A percentile compares a stretch with the other conserved stretches of the same genome.
These are phyloP conservation scores for Acomys russatus DNA, from an alignment of 2,797 vertebrate species.

Conservation along the genomic window DNA sequence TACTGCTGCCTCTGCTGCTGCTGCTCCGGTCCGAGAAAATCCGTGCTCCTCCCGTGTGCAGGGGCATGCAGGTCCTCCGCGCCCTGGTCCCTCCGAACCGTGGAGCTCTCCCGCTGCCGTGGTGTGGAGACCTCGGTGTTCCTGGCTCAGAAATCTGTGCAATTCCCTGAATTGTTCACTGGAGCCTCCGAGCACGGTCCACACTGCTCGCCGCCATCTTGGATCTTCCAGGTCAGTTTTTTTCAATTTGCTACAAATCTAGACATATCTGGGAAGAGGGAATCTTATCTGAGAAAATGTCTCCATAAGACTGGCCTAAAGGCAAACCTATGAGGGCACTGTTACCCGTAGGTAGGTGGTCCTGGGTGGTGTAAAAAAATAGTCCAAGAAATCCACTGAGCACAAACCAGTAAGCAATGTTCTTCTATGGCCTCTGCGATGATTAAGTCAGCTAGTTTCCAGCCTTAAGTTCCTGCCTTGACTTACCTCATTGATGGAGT, in stretches of 20 bases:
- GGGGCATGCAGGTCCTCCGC: no score
- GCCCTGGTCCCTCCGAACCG: no score
- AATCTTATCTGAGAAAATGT: neutral
- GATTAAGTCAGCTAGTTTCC: no score
- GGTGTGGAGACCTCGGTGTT: no score
- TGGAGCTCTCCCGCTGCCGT: no score
- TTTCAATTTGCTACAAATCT: neutral
- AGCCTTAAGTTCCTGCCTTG: neutral
- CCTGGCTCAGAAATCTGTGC: no score
- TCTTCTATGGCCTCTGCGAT: neutral
- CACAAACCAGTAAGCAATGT: neutral
- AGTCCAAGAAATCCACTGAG: neutral
- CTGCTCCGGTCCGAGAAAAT: no score
- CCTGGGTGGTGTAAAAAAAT: neutral
- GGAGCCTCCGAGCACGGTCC: no score
- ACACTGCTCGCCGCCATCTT: no score
- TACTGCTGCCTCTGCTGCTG: no score
- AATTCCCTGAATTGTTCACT: no score
- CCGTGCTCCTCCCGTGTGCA: no score
- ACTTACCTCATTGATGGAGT: neutral
- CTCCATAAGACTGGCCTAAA: neutral
- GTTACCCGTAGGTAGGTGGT: neutral
- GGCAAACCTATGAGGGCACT: neutral
- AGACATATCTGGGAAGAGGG: neutral
- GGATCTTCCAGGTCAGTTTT: neutral